A percentile compares a stretch with the other conserved stretches of the same genome.
Evolutionary conservation across 1,140 invertebrate species (phyloP).

Genomic region (Musca domestica): DNA sequence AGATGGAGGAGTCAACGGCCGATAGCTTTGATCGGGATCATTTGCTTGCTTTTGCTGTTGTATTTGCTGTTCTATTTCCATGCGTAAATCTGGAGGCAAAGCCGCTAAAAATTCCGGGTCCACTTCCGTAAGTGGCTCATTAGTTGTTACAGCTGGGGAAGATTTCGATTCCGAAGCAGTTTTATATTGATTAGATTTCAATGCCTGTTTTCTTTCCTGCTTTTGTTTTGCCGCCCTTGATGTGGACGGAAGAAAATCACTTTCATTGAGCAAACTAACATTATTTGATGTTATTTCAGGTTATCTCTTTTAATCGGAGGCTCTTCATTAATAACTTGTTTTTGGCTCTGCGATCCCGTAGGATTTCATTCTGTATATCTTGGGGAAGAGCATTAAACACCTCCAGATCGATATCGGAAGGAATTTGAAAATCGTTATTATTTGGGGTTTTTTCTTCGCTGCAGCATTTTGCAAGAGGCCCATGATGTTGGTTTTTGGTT

Average conservation of each 20-base stretch:
- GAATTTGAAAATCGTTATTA: not conserved
- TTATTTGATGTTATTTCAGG: not conserved
- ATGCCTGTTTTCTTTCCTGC: conserved; percentile 7
- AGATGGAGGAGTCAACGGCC: not conserved
- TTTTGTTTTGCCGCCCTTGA: conserved; percentile 34
- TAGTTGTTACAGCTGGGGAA: not conserved
- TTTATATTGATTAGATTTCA: conserved; percentile 1
- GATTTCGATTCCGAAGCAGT: conserved; percentile 9
- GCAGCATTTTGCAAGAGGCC: conserved; percentile 27
- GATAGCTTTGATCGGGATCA: not conserved
- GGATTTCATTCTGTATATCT: conserved; percentile 63
- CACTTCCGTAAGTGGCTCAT: not conserved
- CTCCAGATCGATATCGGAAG: conserved; percentile 57
- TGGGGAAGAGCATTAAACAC: conserved; percentile 62
- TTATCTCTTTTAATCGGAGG: not conserved
- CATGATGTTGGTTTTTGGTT: conserved; percentile 21
- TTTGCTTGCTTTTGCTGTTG: conserved; percentile 1
- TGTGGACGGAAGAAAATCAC: conserved; percentile 40
- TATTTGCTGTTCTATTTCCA: conserved; percentile 24
- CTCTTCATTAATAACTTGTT: not conserved
- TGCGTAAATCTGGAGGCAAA: conserved; percentile 19
- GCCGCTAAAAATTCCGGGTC: conserved; percentile 26
- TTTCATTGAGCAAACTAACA: conserved; percentile 29
- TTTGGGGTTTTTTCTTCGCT: conserved; percentile 23
- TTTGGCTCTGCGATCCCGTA: conserved; percentile 2